phyloP scores from a whole-genome alignment of 2,888 invertebrate genomes.

The Drosophila austrosaltans region DNA sequence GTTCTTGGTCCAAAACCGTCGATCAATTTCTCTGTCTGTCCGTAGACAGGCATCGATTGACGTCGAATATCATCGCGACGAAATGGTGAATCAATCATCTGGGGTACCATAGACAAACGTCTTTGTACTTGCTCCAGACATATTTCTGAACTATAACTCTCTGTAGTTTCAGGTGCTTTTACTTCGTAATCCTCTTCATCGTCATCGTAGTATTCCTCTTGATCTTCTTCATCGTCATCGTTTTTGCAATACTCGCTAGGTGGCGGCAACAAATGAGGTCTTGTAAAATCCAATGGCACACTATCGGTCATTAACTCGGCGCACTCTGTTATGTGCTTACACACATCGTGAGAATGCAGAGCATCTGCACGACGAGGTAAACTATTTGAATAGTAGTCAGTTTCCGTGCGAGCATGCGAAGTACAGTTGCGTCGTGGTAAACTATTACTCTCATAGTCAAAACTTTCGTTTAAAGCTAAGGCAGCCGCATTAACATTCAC shows the following conservation, averaged over 20 bases:
- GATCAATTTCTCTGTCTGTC: conserved; percentile 76
- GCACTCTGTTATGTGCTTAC: conserved; percentile 82
- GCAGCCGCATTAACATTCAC: conserved; percentile 72
- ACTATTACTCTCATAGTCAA: conserved; percentile 83
- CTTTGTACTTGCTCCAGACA: conserved; percentile 56
- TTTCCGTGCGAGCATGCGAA: conserved; percentile 79
- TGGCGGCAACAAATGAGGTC: conserved; percentile 70
- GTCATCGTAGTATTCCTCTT: conserved; percentile 68
- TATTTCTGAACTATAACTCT: conserved; percentile 68
- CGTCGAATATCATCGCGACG: conserved; percentile 77
- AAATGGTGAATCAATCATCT: conserved; percentile 67
- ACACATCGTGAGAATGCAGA: conserved; percentile 79
- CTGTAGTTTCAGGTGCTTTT: conserved; percentile 64
- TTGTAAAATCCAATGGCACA: conserved; percentile 73
- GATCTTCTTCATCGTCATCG: conserved; percentile 60
- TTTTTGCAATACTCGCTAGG: conserved; percentile 76
- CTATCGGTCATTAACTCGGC: conserved; percentile 79
- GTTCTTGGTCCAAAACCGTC: conserved; percentile 74
- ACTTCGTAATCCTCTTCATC: conserved; percentile 62
- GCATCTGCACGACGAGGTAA: conserved; percentile 80
- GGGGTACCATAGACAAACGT: conserved; percentile 75
- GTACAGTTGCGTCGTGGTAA: conserved; percentile 82
- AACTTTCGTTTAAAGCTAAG: conserved; percentile 70
- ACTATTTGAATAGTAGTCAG: conserved; percentile 82
- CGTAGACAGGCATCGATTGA: conserved; percentile 80